Percentiles rank a stretch among this genome's conserved stretches.
Conservation (phyloP, 92 coral and sea anemone genomes). For the Epizoanthus stellaris region DNA sequence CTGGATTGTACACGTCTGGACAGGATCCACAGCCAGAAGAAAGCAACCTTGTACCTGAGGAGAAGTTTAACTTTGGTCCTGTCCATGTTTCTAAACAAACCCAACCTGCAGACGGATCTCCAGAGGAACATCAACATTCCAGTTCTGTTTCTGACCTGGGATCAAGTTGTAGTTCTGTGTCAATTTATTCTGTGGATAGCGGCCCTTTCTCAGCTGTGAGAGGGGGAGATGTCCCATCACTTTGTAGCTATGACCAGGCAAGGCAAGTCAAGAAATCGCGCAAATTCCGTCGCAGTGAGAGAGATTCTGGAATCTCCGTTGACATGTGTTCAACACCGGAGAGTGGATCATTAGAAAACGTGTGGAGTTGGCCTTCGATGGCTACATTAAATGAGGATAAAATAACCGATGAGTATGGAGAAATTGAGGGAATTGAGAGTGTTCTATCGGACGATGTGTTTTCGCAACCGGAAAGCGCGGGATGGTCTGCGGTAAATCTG, state of each 20-base stretch:
- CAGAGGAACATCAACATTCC: not conserved
- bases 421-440: not conserved
- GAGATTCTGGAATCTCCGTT: conserved; percentile 46
- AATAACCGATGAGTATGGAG: not conserved
- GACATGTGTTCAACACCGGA: conserved; percentile 1
- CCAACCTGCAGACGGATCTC: not conserved
- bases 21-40: not conserved
- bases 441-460: conserved; percentile 30
- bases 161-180: not conserved
- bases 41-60: not conserved
- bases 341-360: conserved; percentile 28
- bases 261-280: not conserved
- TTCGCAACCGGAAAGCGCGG: conserved; percentile 11
- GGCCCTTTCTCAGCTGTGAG: not conserved
- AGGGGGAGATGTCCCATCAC: not conserved
- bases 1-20: not conserved
- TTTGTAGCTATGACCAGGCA: not conserved
- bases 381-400: not conserved
- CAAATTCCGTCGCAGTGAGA: conserved; percentile 30
- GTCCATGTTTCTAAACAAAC: conserved; percentile 8
- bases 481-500: not conserved
- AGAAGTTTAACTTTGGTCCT: not conserved
- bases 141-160: conserved; percentile 1
- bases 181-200: not conserved
- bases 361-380: conserved; percentile 19